Base-by-base conservation (phyloP, 2,797 vertebrate species). In the Acestrorhynchus altus region DNA sequence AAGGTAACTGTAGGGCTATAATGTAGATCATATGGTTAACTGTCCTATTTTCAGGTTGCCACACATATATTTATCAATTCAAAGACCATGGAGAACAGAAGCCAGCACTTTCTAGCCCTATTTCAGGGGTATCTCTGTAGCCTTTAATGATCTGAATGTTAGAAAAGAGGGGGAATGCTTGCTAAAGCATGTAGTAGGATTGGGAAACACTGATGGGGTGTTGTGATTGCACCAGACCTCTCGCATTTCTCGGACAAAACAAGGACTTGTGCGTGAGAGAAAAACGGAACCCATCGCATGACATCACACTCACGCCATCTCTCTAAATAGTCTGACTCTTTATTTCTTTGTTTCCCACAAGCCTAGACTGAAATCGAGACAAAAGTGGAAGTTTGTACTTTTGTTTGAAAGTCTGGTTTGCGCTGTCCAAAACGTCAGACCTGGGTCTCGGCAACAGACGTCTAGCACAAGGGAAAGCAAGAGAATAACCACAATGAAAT, bases 261-360 rank as follows among this genome's bases (percentile, higher is more conserved):
- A 2, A 82, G 75, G 74, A 65, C 80, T 74, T 88, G 86, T 51
- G 90, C 92, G 91, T 93, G 93, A 85, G 86, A 92, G 89, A 73
- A 92, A 93, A 64, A 59, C 69, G 91, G 92, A 93, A 93, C 76
- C 88, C 0, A 47, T 20, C 59, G 0, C 4, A 81, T 92, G 91
- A 93, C 87, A 88, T 90, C 80, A 86, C 81, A 83, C 86, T 86
- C 88, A 87, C 81, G 77, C 84, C 86, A 86, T 83, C 77, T 76
- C 76, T 82, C 82, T 79, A 90, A 91, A 91, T 88, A 90, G 85
- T 72, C 75, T 80, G 67, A 84, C 78, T 87, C 77, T 81, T 52
- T 52, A 44, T 76, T 72, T 69, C 72, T 76, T 77, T 85, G 31
- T 84, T 79, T 89, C 85, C 81, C 85, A 80, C 87, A 83, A 70